phyloP scores from a whole-genome alignment of 2,888 invertebrate genomes.

The Stomorhina lunata region DNA sequence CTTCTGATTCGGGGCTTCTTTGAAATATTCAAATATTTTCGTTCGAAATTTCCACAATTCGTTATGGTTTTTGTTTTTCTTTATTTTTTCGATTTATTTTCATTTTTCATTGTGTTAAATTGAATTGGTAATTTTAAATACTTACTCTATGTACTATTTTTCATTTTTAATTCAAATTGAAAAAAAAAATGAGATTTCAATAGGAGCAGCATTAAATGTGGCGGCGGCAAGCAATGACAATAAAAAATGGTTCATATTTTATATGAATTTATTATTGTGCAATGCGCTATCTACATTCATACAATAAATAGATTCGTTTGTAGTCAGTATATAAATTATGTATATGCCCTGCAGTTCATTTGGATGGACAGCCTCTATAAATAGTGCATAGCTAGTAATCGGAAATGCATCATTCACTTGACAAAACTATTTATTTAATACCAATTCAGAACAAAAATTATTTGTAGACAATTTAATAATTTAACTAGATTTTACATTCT shows the following conservation, averaged over 20 bases:
- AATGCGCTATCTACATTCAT: background rate
- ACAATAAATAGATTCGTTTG: background rate
- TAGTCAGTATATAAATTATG: background rate
- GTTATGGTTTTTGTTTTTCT: slow-evolving; percentile 18
- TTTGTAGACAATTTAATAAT: no score
- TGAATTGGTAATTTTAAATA: background rate
- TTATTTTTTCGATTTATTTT: background rate
- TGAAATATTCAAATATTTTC: slow-evolving; percentile 11
- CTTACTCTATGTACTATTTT: no score
- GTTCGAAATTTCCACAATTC: slow-evolving; percentile 27
- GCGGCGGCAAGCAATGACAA: background rate
- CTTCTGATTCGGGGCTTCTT: background rate
- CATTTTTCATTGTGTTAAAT: background rate
- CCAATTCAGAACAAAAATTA: no score
- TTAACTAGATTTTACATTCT: no score
- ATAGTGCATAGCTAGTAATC: no score
- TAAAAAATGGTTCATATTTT: slow-evolving; percentile 47
- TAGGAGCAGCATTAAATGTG: background rate
- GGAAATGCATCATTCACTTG: no score
- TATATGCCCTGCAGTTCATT: no score
- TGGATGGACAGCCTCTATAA: no score
- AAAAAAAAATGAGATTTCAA: background rate
- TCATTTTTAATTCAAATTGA: slow-evolving; percentile 28
- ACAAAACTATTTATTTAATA: no score
- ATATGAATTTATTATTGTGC: slow-evolving; percentile 26